phyloP scores from a whole-genome alignment of 2,113 vertebrate species.

The Dipodomys merriami region DNA sequence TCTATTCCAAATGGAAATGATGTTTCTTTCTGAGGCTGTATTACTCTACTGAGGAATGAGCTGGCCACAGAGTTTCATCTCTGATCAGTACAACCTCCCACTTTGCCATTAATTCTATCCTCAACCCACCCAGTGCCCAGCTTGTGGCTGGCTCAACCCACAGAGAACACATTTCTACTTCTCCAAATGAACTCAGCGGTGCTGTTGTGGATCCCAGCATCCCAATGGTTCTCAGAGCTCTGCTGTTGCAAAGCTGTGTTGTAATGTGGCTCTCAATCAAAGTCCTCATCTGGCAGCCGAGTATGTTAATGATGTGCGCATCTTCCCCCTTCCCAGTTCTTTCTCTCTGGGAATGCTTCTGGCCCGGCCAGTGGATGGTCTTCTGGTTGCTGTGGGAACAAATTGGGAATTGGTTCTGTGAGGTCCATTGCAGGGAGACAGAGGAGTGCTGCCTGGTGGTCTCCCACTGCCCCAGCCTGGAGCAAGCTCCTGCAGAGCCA shows the following conservation, averaged over 20 bases:
- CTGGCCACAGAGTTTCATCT: neutral
- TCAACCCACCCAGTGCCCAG: slow-evolving; percentile 9
- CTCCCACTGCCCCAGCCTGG: no score
- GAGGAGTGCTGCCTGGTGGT: no score
- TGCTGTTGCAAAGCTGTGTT: slow-evolving; percentile 10
- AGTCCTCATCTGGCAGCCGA: slow-evolving; percentile 40
- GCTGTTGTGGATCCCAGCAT: slow-evolving; percentile 11
- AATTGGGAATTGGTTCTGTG: neutral
- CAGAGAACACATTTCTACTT: slow-evolving; percentile 47
- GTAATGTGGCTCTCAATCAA: slow-evolving; percentile 43
- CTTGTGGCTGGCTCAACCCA: slow-evolving; percentile 11
- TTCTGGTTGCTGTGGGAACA: neutral
- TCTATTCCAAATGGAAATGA: slow-evolving; percentile 24
- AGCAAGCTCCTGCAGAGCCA: no score
- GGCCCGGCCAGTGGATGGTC: neutral
- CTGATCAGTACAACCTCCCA: neutral
- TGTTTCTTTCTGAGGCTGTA: slow-evolving; percentile 1
- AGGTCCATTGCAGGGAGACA: no score
- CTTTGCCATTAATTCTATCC: slow-evolving; percentile 8
- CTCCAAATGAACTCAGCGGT: slow-evolving; percentile 45
- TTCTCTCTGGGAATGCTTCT: neutral
- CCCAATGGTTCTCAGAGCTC: slow-evolving; percentile 16
- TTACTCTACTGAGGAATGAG: slow-evolving; percentile 21
- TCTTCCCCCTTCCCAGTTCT: neutral
- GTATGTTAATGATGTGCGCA: neutral